phyloP scores from a whole-genome alignment of 2,888 invertebrate genomes.

The Lasioglossum lativentre region DNA sequence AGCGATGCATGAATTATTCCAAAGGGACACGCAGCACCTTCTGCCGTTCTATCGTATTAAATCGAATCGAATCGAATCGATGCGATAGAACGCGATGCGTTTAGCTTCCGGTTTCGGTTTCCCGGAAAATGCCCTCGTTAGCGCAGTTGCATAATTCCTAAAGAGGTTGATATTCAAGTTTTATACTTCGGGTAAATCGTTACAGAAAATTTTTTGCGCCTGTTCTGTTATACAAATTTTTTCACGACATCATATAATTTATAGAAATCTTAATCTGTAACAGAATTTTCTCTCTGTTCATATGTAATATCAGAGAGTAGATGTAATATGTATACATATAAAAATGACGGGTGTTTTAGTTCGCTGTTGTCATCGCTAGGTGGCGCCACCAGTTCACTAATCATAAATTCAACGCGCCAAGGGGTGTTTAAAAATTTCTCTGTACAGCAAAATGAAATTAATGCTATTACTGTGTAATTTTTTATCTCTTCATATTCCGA shows the following conservation, averaged over 20 bases:
- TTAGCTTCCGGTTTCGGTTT: constrained; percentile 35
- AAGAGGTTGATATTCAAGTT: neutral
- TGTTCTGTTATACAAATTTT: neutral
- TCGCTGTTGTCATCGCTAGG: neutral
- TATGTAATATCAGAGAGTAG: too few species aligned
- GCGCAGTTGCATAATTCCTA: constrained; percentile 1
- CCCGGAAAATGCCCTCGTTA: constrained; percentile 3
- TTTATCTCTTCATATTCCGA: neutral
- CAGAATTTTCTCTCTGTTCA: too few species aligned
- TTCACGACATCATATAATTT: neutral
- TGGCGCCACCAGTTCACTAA: neutral
- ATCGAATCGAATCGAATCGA: constrained; percentile 39
- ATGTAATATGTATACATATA: too few species aligned
- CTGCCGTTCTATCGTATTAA: constrained; percentile 38
- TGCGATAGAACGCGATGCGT: neutral
- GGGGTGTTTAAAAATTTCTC: neutral
- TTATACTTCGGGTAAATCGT: neutral
- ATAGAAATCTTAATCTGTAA: too few species aligned
- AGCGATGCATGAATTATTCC: constrained; percentile 74
- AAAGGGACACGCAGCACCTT: constrained; percentile 27
- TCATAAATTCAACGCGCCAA: neutral
- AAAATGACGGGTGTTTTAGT: neutral
- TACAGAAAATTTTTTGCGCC: neutral
- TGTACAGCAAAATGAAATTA: neutral
- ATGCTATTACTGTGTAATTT: neutral